Percentiles rank a stretch among this genome's conserved stretches.
These are phyloP conservation scores for Drosophila falleni DNA, from an alignment of 2,888 invertebrate species.

Conservation along the genomic window DNA sequence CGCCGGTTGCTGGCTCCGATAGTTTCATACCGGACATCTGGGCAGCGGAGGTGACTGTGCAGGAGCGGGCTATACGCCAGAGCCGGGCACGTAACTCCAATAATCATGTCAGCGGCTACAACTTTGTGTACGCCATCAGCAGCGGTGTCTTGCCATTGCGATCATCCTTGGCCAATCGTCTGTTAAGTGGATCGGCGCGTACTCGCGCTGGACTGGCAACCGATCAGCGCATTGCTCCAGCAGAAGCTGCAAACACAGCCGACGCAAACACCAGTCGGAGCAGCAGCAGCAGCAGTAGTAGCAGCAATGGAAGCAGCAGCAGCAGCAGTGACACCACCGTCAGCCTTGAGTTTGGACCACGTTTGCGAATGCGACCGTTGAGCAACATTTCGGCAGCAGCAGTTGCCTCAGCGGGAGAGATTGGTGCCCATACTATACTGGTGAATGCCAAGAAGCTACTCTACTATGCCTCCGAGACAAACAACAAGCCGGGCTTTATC, in stretches of 20 bases:
- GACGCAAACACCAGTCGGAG: conserved; percentile 26
- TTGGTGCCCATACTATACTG: conserved; percentile 67
- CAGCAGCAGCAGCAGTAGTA: conserved; percentile 38
- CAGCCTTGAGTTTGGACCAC: conserved; percentile 48
- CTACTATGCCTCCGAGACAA: conserved; percentile 94
- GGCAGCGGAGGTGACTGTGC: conserved; percentile 85
- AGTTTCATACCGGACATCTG: conserved; percentile 85
- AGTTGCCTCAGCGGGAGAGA: conserved; percentile 17
- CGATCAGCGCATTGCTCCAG: conserved; percentile 17
- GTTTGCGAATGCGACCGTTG: conserved; percentile 59
- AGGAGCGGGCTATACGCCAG: conserved; percentile 83
- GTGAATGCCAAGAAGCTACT: conserved; percentile 91
- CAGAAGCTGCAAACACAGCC: conserved; percentile 30
- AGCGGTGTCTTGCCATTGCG: conserved; percentile 83
- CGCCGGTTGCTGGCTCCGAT: conserved; percentile 51
- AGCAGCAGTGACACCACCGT: conserved; percentile 39
- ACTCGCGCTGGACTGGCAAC: conserved; percentile 11
- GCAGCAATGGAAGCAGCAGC: conserved; percentile 47
- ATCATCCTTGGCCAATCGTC: conserved; percentile 29
- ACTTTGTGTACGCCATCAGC: conserved; percentile 85
- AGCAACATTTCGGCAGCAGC: conserved; percentile 22
- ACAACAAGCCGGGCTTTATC: conserved; percentile 95
- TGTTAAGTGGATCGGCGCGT: conserved; percentile 30
- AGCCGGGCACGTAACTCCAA: conserved; percentile 77
- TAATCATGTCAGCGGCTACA: conserved; percentile 82